Conservation (phyloP, 2,888 invertebrate species). For the Limnephilus rhombicus region DNA sequence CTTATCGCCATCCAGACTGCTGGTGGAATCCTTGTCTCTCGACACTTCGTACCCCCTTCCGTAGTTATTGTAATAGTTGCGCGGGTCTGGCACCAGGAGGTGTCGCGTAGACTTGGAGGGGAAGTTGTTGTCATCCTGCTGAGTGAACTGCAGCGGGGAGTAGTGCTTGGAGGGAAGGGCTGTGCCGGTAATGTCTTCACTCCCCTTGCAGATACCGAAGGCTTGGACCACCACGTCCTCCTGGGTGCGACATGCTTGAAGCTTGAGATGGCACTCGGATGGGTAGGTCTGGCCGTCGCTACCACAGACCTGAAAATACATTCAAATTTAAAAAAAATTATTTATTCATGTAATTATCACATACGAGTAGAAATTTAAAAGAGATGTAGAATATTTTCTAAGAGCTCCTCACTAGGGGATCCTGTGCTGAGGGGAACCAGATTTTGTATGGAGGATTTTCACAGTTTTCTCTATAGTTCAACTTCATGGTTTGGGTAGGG, state of each 20-base stretch:
- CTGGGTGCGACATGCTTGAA: slow-evolving; percentile 82
- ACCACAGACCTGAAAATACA: slow-evolving; percentile 75
- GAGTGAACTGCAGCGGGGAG: slow-evolving; percentile 81
- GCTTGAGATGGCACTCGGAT: slow-evolving; percentile 83
- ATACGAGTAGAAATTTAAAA: too few species aligned
- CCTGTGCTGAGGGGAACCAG: too few species aligned
- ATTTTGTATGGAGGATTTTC: too few species aligned
- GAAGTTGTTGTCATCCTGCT: slow-evolving; percentile 81
- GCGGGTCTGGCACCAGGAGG: slow-evolving; percentile 78
- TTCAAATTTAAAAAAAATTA: too few species aligned
- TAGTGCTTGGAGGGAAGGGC: slow-evolving; percentile 82
- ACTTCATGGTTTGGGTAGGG: too few species aligned
- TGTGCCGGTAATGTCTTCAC: slow-evolving; percentile 73
- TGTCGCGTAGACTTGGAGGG: slow-evolving; percentile 84
- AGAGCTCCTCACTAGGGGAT: too few species aligned
- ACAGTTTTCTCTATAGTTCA: too few species aligned
- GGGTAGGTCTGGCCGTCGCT: slow-evolving; percentile 83
- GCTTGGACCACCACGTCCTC: slow-evolving; percentile 81
- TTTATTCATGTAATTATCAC: too few species aligned
- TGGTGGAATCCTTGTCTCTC: slow-evolving; percentile 65
- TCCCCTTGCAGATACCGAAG: slow-evolving; percentile 80
- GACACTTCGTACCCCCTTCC: slow-evolving; percentile 64
- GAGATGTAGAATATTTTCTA: too few species aligned
- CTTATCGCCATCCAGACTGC: slow-evolving; percentile 65
- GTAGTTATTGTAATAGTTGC: slow-evolving; percentile 74